Percentiles rank a stretch among this genome's conserved stretches.
Evolutionary conservation across 2,797 vertebrate species (phyloP).

Genomic region (Prionace glauca): DNA sequence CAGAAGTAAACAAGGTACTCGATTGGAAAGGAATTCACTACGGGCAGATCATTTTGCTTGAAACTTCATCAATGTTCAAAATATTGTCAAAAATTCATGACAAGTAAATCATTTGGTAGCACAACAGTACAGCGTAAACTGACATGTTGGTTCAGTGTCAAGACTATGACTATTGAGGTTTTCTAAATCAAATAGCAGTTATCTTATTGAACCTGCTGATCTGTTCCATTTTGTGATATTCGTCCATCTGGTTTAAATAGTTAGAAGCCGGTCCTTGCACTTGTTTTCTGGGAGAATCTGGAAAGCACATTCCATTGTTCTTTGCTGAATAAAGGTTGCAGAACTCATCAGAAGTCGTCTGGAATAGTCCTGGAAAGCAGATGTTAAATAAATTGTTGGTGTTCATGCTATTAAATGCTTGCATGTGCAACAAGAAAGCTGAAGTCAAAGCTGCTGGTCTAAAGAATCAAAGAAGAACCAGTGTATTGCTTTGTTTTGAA

Average conservation of each 20-base stretch:
- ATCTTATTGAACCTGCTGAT: constrained; percentile 85
- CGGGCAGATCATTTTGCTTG: background rate
- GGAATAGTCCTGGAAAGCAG: constrained; percentile 81
- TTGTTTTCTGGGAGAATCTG: constrained; percentile 94
- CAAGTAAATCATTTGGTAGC: constrained; percentile 52
- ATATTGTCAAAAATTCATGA: background rate
- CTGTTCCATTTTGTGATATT: constrained; percentile 86
- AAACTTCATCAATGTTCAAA: constrained; percentile 29
- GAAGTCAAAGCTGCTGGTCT: background rate
- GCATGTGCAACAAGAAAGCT: background rate
- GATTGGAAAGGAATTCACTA: background rate
- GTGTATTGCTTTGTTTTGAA: background rate
- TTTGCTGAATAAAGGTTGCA: constrained; percentile 88
- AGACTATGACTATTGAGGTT: constrained; percentile 50
- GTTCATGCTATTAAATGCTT: background rate
- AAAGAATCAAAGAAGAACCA: background rate
- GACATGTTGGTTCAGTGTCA: constrained; percentile 51
- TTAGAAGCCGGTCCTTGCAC: constrained; percentile 85
- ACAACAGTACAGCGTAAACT: constrained; percentile 52
- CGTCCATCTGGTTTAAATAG: constrained; percentile 82
- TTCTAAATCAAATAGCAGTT: constrained; percentile 56
- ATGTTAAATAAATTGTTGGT: constrained; percentile 41
- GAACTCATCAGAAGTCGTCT: constrained; percentile 94
- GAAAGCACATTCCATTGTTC: constrained; percentile 85
- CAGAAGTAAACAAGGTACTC: background rate